Evolutionary conservation across 1,140 invertebrate genomes (phyloP).

Genomic region (Caenorhabditis brenneri): DNA sequence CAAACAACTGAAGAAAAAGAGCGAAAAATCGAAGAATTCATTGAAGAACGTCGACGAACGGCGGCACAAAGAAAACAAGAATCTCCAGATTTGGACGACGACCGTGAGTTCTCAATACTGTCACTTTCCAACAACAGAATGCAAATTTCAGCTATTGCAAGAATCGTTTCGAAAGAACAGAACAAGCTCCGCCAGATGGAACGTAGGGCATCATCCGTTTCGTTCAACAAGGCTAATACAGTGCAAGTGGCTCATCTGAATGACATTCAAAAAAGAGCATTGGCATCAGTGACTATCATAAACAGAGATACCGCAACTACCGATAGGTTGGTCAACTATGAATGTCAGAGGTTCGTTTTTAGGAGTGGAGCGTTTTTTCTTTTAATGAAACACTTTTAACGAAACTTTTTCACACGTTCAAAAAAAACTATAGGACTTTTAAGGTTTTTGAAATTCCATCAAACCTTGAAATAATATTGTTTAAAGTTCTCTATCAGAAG

Average conservation of each 20-base stretch:
- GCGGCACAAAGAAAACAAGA: neutral
- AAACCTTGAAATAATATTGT: too few relatives aligned
- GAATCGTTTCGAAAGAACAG: neutral
- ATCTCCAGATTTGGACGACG: slow-evolving; percentile 1
- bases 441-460: too few relatives aligned
- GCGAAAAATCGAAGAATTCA: slow-evolving; percentile 23
- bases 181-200: neutral
- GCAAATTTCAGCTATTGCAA: neutral
- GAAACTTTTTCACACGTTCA: too few relatives aligned
- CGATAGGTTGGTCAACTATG: neutral
- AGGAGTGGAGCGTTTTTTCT: too few relatives aligned
- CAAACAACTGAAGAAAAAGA: slow-evolving; percentile 9
- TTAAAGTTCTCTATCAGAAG: too few relatives aligned
- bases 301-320: neutral
- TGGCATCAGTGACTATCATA: neutral
- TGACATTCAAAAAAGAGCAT: neutral
- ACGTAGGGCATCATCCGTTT: neutral
- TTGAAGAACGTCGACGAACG: neutral
- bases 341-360: neutral
- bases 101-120: neutral
- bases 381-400: too few relatives aligned
- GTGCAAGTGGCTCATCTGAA: neutral
- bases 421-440: too few relatives aligned
- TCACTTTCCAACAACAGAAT: neutral
- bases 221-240: slow-evolving; percentile 10